A percentile compares a stretch with the other conserved stretches of the same genome.
These are phyloP conservation scores for Eretmodus cyanostictus DNA, from an alignment of 2,113 vertebrate species.

Conservation along the genomic window DNA sequence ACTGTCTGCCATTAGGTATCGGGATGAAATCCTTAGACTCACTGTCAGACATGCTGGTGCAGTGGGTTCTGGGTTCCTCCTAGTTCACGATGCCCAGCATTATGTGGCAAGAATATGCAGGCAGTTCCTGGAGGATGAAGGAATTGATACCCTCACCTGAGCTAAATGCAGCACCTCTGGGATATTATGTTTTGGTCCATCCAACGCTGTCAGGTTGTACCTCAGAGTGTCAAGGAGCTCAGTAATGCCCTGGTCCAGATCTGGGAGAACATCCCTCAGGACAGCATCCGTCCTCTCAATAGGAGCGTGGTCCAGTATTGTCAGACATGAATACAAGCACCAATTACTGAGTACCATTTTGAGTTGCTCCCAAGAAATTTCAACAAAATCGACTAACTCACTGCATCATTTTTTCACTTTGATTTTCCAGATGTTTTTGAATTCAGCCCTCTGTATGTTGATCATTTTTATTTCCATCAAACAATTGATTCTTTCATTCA, in stretches of 20 bases:
- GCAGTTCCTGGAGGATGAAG: not conserved
- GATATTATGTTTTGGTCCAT: not conserved
- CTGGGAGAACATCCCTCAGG: not conserved
- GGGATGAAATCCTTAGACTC: not conserved
- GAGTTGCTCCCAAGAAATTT: not conserved
- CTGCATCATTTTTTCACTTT: not conserved
- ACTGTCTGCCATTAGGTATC: not conserved
- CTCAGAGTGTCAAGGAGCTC: not conserved
- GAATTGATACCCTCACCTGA: not conserved
- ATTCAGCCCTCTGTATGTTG: not conserved
- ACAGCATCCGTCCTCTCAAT: rapidly evolving
- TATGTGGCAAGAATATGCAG: not conserved
- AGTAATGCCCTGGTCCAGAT: not conserved
- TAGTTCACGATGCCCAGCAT: not conserved
- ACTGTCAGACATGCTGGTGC: not conserved
- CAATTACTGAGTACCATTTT: not conserved
- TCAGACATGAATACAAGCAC: not conserved
- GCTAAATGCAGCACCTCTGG: not conserved
- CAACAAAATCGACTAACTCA: not conserved
- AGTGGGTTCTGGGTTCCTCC: not conserved
- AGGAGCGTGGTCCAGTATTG: not conserved
- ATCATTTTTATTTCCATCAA: not conserved
- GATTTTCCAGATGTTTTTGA: not conserved
- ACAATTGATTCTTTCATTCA: not conserved
- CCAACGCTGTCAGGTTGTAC: not conserved